These are phyloP conservation scores for Pangasius djambal DNA, from an alignment of 2,797 vertebrate genomes.

Conservation along the genomic window DNA sequence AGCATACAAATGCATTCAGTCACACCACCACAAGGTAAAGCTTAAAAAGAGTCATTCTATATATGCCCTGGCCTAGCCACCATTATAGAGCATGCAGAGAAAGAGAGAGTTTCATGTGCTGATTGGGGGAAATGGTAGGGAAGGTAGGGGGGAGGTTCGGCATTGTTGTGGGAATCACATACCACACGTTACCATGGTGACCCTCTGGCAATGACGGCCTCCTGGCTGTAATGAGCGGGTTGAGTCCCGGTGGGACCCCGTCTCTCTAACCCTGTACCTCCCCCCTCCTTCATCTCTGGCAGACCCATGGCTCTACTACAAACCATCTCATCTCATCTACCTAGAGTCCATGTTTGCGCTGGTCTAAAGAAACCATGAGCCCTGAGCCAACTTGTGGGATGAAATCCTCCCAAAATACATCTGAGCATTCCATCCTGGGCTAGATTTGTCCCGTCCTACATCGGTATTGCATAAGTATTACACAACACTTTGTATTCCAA, in stretches of 20 bases:
- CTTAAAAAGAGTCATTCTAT: not conserved
- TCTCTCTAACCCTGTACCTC: slow-evolving; percentile 50
- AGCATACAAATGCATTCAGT: slow-evolving; percentile 30
- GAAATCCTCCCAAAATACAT: slow-evolving; percentile 69
- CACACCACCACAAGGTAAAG: slow-evolving; percentile 14
- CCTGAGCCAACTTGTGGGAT: slow-evolving; percentile 31
- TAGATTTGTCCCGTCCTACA: slow-evolving; percentile 64
- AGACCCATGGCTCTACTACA: slow-evolving; percentile 43
- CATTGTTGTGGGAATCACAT: slow-evolving; percentile 83
- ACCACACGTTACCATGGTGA: slow-evolving; percentile 77
- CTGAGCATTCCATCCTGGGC: slow-evolving; percentile 73
- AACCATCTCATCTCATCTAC: slow-evolving; percentile 30
- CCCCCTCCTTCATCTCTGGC: slow-evolving; percentile 60
- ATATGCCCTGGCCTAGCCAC: slow-evolving; percentile 8
- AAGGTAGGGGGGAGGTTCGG: slow-evolving; percentile 63
- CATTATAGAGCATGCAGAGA: slow-evolving; percentile 1
- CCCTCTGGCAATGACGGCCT: slow-evolving; percentile 73
- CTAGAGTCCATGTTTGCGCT: not conserved
- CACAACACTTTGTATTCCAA: slow-evolving; percentile 6
- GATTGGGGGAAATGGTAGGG: slow-evolving; percentile 58
- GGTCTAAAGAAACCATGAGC: not conserved
- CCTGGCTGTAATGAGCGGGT: slow-evolving; percentile 77
- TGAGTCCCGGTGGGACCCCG: slow-evolving; percentile 72
- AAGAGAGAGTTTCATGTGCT: slow-evolving; percentile 39
- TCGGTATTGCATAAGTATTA: not conserved